A percentile compares a stretch with the other conserved stretches of the same genome.
Conservation (phyloP, 2,888 invertebrate species). For the Drosophila neoperkinsi region DNA sequence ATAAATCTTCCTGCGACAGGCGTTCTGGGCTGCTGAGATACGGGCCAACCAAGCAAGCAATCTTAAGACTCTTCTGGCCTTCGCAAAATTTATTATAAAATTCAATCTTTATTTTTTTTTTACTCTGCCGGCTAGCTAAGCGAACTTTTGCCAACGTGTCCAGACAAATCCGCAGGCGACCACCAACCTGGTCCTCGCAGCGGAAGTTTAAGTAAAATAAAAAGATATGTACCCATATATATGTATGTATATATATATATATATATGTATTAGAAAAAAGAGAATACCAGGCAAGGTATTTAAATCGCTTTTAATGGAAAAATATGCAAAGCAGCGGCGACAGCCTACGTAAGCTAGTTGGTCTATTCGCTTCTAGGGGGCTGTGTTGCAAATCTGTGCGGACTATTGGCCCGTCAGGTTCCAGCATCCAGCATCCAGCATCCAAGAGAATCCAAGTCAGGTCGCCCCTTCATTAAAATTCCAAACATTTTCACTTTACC, state of each 20-base stretch:
- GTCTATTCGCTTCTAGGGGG: constrained; percentile 19
- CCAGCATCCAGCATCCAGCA: not conserved
- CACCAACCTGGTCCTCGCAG: constrained; percentile 26
- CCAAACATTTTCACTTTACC: constrained; percentile 74
- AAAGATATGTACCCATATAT: constrained; percentile 10
- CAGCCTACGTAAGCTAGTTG: constrained; percentile 59
- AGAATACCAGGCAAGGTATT: constrained; percentile 66
- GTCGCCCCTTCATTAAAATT: constrained; percentile 75
- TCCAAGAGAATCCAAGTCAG: constrained; percentile 10
- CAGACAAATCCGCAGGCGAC: constrained; percentile 46
- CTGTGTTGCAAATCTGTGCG: constrained; percentile 67
- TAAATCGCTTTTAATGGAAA: constrained; percentile 80
- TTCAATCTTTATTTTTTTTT: constrained; percentile 61
- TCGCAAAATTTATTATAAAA: constrained; percentile 73
- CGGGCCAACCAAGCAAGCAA: constrained; percentile 31
- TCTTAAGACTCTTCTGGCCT: constrained; percentile 59
- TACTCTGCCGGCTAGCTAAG: constrained; percentile 15
- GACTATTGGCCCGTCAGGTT: constrained; percentile 59
- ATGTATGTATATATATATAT: constrained; percentile 14
- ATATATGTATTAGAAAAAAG: constrained; percentile 25
- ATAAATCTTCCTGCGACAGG: constrained; percentile 58
- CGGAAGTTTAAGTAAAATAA: constrained; percentile 37
- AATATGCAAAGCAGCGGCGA: constrained; percentile 73
- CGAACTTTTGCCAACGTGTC: constrained; percentile 63
- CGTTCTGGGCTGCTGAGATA: constrained; percentile 39